Conservation (phyloP, 2,888 invertebrate genomes). For the Pristionchus entomophagus region DNA sequence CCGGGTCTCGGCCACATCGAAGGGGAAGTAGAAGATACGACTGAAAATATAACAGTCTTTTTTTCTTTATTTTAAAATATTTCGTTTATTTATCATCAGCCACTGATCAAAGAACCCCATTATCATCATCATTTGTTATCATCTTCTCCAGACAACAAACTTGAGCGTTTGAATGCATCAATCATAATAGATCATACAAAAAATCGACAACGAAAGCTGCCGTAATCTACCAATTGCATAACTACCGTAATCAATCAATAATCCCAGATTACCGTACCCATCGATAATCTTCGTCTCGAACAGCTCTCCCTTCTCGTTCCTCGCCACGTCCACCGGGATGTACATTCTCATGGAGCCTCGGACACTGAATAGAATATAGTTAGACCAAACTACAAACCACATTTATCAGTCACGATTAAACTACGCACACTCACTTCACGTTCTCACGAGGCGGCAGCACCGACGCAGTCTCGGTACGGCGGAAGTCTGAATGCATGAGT, state of each 20-base stretch:
- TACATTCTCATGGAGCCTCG: background rate
- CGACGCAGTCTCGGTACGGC: slow-evolving; percentile 4
- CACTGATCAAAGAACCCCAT: background rate
- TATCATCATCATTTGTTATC: background rate
- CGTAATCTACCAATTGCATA: too few species aligned
- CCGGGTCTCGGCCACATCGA: slow-evolving; percentile 18
- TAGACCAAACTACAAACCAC: too few species aligned
- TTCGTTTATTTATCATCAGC: background rate
- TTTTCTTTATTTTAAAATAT: background rate
- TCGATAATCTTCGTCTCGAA: slow-evolving; percentile 41
- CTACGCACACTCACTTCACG: background rate
- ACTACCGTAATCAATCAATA: too few species aligned
- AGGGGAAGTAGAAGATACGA: background rate
- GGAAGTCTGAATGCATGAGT: background rate
- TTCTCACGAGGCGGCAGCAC: slow-evolving; percentile 12
- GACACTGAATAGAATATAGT: background rate
- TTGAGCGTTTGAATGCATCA: background rate
- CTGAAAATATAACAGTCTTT: slow-evolving; percentile 25
- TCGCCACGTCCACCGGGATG: background rate
- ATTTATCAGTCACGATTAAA: too few species aligned
- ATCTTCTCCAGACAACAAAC: background rate
- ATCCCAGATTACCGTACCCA: slow-evolving; percentile 25
- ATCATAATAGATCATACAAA: too few species aligned
- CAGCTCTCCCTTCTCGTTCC: slow-evolving; percentile 19
- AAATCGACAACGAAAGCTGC: too few species aligned